Percentiles rank a stretch among this genome's conserved stretches.
Conservation (phyloP, 35 echinoderm and acorn worm species). For the Amphiura filiformis region DNA sequence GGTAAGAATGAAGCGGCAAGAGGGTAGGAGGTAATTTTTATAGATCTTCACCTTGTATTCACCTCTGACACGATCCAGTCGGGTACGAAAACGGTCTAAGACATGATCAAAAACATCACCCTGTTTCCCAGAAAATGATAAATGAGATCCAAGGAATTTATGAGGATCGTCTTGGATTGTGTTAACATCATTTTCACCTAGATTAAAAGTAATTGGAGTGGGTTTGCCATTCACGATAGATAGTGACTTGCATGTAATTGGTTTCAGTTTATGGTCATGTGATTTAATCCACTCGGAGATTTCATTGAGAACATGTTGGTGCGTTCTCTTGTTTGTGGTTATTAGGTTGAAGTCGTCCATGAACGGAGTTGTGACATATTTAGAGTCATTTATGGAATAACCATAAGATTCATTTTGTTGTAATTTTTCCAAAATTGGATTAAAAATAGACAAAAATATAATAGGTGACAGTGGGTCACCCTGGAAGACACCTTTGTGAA, state of each 20-base stretch:
- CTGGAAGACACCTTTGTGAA: conserved; percentile 29
- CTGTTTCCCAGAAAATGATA: not conserved
- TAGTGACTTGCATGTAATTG: not conserved
- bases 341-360: conserved; percentile 32
- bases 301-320: conserved; percentile 24
- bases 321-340: conserved; percentile 7
- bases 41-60: not conserved
- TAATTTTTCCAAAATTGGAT: conserved; percentile 26
- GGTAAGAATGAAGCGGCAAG: not conserved
- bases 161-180: not conserved
- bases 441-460: conserved; percentile 20
- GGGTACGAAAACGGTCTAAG: not conserved
- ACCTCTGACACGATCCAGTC: not conserved
- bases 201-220: not conserved
- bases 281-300: not conserved
- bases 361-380: conserved; percentile 21
- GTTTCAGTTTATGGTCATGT: conserved; percentile 10
- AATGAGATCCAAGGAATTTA: not conserved
- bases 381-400: conserved; percentile 20
- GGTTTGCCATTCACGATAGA: not conserved
- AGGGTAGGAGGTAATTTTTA: not conserved
- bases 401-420: not conserved
- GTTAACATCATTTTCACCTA: not conserved
- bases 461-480: conserved; percentile 36
- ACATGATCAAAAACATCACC: not conserved